These are phyloP conservation scores for Sphaeridia pumilis DNA, from an alignment of 2,888 invertebrate genomes.

Conservation along the genomic window DNA sequence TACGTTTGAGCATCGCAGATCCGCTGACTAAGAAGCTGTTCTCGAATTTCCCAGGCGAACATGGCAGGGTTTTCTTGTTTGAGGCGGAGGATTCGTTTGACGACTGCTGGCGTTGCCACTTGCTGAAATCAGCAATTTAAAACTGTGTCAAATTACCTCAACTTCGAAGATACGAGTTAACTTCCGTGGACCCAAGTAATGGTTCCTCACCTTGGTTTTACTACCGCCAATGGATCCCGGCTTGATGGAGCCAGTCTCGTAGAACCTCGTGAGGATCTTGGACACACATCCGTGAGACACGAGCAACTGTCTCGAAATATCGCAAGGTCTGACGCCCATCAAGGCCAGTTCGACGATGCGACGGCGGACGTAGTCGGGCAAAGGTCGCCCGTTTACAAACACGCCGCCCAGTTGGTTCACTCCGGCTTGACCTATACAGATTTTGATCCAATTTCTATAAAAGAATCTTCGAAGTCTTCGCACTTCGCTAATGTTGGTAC, in stretches of 20 bases:
- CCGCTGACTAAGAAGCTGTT: conserved; percentile 74
- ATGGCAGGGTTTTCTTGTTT: conserved; percentile 92
- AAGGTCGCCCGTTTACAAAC: conserved; percentile 92
- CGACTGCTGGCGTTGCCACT: conserved; percentile 92
- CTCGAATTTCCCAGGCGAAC: conserved; percentile 94
- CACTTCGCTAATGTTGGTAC: no score
- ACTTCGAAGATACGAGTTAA: neutral
- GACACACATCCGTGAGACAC: conserved; percentile 96
- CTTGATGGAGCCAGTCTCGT: conserved; percentile 90
- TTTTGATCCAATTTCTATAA: no score
- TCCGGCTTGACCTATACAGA: conserved; percentile 94
- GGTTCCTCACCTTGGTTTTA: conserved; percentile 68
- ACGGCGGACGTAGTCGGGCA: conserved; percentile 85
- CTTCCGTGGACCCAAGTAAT: neutral
- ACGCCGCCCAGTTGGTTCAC: conserved; percentile 95
- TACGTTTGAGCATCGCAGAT: conserved; percentile 57
- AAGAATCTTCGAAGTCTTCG: no score
- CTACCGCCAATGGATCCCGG: conserved; percentile 92
- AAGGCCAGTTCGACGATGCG: conserved; percentile 89
- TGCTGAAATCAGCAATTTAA: conserved; percentile 48
- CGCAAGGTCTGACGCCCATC: conserved; percentile 89
- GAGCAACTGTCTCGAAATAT: conserved; percentile 86
- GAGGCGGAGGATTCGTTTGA: conserved; percentile 82
- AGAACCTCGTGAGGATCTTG: conserved; percentile 89
- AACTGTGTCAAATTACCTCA: neutral